Percentiles rank a stretch among this genome's conserved stretches.
Conservation (phyloP, 2,113 vertebrate genomes). For the Sphaerodactylus townsendi region DNA sequence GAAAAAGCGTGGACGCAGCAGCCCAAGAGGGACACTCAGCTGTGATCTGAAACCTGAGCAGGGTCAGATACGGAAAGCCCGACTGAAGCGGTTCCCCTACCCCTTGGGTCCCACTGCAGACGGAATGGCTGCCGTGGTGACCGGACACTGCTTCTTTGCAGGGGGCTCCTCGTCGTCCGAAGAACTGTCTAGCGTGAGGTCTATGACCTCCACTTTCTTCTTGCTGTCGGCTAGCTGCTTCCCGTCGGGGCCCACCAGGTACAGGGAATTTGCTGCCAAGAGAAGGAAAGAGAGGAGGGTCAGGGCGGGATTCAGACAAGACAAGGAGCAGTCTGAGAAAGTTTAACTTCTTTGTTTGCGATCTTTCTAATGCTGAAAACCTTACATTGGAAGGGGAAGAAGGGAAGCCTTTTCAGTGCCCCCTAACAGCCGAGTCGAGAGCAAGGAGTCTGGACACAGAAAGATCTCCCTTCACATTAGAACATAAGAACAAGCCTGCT, state of each 20-base stretch:
- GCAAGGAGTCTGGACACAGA: too few species aligned
- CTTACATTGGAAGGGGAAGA: too few species aligned
- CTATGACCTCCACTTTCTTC: conserved; percentile 77
- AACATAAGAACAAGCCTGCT: too few species aligned
- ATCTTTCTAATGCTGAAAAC: too few species aligned
- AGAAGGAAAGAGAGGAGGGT: fast-evolving
- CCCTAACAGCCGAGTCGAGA: fast-evolving
- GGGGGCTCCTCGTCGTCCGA: conserved; percentile 71
- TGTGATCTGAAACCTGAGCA: background rate
- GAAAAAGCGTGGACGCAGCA: too few species aligned
- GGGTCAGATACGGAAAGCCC: too few species aligned
- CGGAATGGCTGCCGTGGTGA: conserved; percentile 24
- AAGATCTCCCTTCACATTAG: too few species aligned
- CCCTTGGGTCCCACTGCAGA: conserved; percentile 65
- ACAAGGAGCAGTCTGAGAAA: fast-evolving
- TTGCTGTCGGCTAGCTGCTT: conserved; percentile 54
- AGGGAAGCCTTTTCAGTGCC: background rate
- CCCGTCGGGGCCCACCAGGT: conserved; percentile 56
- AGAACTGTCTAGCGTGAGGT: conserved; percentile 76
- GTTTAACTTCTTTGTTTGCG: too few species aligned
- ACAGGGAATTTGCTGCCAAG: conserved; percentile 56
- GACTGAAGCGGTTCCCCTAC: conserved; percentile 26
- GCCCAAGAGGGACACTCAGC: too few species aligned
- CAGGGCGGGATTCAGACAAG: fast-evolving
- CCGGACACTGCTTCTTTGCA: conserved; percentile 64